Evolutionary conservation across 2,797 vertebrate genomes (phyloP), one percentile per base, ranked within the genome.

Genomic region (Syncerus caffer): DNA sequence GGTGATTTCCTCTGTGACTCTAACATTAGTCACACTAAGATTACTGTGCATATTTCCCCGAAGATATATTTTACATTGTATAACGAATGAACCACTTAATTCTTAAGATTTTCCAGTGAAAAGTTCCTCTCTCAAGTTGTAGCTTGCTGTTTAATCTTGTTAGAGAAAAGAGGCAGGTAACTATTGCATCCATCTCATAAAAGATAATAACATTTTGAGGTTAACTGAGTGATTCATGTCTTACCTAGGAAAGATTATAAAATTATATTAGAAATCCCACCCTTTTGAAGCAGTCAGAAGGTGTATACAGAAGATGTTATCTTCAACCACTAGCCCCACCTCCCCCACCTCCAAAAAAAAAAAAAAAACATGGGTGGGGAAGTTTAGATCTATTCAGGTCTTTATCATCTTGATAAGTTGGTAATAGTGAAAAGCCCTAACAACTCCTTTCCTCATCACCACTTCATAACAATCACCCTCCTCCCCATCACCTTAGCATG

Each of bases 71-170:
- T 96, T 92, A 97, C 15, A 71, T 80, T 27, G 34, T 90, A 13
- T 34, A 67, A 85, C 34, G 80, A 95, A 96, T 86, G 90, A 95
- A 92, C 67, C 86, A 76, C 85, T 62, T 95, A 95, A 92, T 90
- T 92, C 80, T 92, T 85, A 78, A 96, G 85, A 71, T 90, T 97
- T 95, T 97, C 85, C 55, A 82, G 67, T 34, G 85, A 90, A 88
- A 92, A 94, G 34, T 95, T 92, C 74, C 51, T 92, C 85, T 82
- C 4, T 91, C 83, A 67, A 71, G 16, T 90, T 96, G 57, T 16
- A 34, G 57, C 51, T 89, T 94, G 51, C 29, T 79, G 16, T 85
- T 85, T 90, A 71, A 85, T 31, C 21, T 29, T 89, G 91, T 74
- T 88, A 94, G 88, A 93, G 57, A 79, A 95, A 92, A 97, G 58